phyloP scores from a whole-genome alignment of 2,113 vertebrate species.

The Leucopsar rothschildi region DNA sequence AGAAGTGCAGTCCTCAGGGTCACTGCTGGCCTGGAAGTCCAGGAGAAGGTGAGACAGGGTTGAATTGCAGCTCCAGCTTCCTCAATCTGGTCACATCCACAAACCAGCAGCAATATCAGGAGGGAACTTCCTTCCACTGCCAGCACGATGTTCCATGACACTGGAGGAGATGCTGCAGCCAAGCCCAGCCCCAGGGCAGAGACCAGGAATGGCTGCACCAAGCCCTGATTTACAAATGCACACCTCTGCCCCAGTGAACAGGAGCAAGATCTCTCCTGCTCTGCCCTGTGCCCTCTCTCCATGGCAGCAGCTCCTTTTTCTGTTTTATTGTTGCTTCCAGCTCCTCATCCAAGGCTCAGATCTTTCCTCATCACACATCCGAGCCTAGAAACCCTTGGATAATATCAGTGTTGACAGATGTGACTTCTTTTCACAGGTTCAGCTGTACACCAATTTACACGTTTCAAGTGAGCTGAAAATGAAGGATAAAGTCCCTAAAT shows the following conservation, averaged over 20 bases:
- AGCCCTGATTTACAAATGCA: fast-evolving
- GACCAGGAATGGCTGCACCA: neutral
- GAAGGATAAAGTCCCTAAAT: neutral
- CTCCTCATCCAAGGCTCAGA: neutral
- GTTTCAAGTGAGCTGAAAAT: neutral
- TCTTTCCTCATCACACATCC: neutral
- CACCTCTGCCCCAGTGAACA: neutral
- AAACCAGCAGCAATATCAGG: fast-evolving
- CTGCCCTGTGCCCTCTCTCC: neutral
- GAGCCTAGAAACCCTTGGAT: neutral
- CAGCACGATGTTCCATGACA: too few species aligned
- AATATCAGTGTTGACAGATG: neutral
- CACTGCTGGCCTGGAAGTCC: neutral
- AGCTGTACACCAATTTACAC: neutral
- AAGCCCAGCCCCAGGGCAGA: neutral
- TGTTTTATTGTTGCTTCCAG: neutral
- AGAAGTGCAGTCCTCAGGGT: neutral
- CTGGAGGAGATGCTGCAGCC: neutral
- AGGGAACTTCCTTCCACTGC: neutral
- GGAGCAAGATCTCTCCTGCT: neutral
- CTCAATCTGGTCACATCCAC: fast-evolving
- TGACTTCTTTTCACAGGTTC: neutral
- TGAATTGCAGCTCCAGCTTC: neutral
- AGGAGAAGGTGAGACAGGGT: neutral
- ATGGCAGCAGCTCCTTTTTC: neutral